A percentile compares a stretch with the other conserved stretches of the same genome.
Conservation (phyloP, 2,113 vertebrate genomes). For the Heterotilapia buettikoferi region DNA sequence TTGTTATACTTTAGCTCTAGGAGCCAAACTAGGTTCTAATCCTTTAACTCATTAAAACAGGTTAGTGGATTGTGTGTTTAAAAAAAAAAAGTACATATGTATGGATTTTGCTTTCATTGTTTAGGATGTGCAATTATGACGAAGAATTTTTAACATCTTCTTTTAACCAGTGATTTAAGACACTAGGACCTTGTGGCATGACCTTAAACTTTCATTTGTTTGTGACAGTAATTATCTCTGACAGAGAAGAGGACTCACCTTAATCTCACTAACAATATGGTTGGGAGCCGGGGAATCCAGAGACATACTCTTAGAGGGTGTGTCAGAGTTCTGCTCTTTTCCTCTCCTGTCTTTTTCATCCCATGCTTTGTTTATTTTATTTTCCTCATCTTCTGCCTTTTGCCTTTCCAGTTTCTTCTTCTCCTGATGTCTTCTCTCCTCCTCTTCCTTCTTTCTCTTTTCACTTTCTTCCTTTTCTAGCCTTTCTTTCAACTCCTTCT, state of each 20-base stretch:
- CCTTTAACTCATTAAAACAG: background rate
- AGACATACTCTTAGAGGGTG: slow-evolving; percentile 64
- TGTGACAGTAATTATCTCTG: background rate
- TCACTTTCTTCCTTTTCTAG: slow-evolving; percentile 49
- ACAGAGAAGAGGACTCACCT: slow-evolving; percentile 49
- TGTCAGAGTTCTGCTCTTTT: slow-evolving; percentile 63
- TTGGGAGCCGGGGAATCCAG: slow-evolving; percentile 66
- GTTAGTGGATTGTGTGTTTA: background rate
- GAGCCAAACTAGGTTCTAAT: background rate
- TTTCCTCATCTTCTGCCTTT: slow-evolving; percentile 50
- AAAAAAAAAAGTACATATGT: background rate
- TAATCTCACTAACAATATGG: slow-evolving; percentile 56
- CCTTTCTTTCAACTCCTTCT: slow-evolving; percentile 47
- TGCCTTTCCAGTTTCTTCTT: slow-evolving; percentile 64
- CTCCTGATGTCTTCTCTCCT: slow-evolving; percentile 63
- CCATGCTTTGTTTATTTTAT: slow-evolving; percentile 25
- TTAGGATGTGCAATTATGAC: background rate
- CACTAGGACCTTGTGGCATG: background rate
- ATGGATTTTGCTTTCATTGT: no score
- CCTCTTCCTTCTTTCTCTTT: slow-evolving; percentile 66
- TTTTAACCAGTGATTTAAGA: background rate
- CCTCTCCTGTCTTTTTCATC: slow-evolving; percentile 62
- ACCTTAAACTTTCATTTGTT: background rate
- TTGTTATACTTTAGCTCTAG: background rate
- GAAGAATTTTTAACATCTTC: background rate